These are phyloP conservation scores for Aegotheles bennettii DNA, from an alignment of 2,113 vertebrate genomes.

Conservation along the genomic window DNA sequence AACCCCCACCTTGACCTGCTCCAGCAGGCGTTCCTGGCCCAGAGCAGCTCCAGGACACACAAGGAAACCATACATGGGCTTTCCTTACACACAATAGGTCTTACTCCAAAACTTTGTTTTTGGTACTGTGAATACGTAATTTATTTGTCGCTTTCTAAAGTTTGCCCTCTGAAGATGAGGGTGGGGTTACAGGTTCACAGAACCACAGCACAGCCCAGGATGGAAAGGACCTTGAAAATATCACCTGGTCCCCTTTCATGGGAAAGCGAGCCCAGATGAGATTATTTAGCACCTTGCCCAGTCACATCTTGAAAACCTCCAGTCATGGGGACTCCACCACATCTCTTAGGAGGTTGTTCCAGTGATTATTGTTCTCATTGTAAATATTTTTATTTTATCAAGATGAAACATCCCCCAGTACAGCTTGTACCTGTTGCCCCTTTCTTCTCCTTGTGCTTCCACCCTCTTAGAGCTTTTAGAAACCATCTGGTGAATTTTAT, in stretches of 20 bases:
- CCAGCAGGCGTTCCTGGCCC: accelerated
- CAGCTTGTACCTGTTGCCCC: accelerated
- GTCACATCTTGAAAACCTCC: background rate
- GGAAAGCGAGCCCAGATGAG: too few species aligned
- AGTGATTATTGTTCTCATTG: background rate
- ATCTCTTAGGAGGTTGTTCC: background rate
- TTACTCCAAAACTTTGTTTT: background rate
- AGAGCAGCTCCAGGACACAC: background rate
- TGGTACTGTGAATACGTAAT: background rate
- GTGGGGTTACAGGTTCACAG: background rate
- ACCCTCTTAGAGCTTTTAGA: background rate
- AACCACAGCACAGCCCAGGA: background rate
- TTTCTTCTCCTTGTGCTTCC: background rate
- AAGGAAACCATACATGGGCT: background rate
- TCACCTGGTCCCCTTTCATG: background rate
- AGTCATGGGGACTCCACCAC: background rate
- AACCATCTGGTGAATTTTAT: background rate
- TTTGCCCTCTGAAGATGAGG: background rate
- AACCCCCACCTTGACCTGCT: too few species aligned
- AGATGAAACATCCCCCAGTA: background rate
- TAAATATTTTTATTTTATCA: background rate
- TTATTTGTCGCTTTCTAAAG: background rate
- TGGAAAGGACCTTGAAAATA: background rate
- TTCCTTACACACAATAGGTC: background rate
- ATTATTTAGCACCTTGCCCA: background rate